These are phyloP conservation scores for Panagrolaimus sp. DNA, from an alignment of 1,140 invertebrate species.

Conservation along the genomic window DNA sequence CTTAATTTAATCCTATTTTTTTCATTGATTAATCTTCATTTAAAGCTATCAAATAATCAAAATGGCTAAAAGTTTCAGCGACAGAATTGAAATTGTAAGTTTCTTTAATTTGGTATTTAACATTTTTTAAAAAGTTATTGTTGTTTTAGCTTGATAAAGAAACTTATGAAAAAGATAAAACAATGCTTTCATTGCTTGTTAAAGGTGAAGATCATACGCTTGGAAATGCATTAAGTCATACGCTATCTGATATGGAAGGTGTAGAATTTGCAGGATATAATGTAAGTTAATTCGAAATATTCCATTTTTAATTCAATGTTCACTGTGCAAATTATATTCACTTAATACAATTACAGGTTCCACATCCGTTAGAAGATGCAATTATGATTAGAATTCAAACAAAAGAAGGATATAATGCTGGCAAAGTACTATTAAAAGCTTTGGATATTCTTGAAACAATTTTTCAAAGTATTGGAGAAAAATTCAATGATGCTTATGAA, in stretches of 20 bases:
- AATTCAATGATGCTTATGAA: background rate
- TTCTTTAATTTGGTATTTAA: background rate
- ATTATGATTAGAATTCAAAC: conserved; percentile 15
- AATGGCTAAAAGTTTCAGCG: background rate
- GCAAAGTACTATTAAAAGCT: background rate
- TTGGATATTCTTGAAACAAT: background rate
- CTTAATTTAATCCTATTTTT: background rate
- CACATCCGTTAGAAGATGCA: conserved; percentile 16
- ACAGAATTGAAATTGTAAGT: conserved; percentile 3
- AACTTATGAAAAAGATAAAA: conserved; percentile 14
- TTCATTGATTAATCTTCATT: background rate
- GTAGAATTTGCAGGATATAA: conserved; percentile 18
- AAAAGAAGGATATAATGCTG: conserved; percentile 8
- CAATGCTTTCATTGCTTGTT: conserved; percentile 6
- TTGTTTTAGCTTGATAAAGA: conserved; percentile 1
- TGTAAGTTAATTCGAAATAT: too few species aligned
- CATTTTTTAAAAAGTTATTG: background rate
- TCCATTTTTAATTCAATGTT: too few species aligned
- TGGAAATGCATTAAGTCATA: conserved; percentile 19
- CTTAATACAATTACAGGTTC: too few species aligned
- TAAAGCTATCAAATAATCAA: background rate
- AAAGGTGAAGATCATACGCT: conserved; percentile 21
- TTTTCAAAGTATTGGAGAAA: background rate
- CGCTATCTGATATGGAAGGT: background rate
- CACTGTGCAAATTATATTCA: too few species aligned